A percentile compares a stretch with the other conserved stretches of the same genome.
phyloP scores from a whole-genome alignment of 1,140 invertebrate genomes.

The Tribolium madens region DNA sequence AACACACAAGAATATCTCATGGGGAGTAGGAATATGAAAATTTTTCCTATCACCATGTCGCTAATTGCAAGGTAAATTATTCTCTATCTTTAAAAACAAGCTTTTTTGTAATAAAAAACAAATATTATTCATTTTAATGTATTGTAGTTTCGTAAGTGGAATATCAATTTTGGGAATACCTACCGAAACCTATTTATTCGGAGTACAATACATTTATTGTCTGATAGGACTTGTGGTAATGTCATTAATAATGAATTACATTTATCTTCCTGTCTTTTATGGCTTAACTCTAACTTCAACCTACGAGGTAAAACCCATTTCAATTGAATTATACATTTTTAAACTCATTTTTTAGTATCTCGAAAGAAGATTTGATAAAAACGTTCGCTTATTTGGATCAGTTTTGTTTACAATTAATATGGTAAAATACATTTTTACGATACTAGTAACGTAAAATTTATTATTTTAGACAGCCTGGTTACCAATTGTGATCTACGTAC shows the following conservation, averaged over 20 bases:
- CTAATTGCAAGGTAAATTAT: constrained; percentile 79
- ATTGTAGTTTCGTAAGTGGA: constrained; percentile 73
- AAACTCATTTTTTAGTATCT: constrained; percentile 76
- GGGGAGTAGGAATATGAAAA: constrained; percentile 84
- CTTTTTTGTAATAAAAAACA: background rate
- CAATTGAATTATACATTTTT: constrained; percentile 16
- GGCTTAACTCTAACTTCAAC: constrained; percentile 84
- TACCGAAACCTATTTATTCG: constrained; percentile 87
- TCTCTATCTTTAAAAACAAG: constrained; percentile 1
- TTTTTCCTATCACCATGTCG: constrained; percentile 84
- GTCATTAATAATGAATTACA: constrained; percentile 73
- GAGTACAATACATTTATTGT: constrained; percentile 78
- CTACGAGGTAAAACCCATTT: constrained; percentile 75
- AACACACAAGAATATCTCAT: constrained; percentile 84
- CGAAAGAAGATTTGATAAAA: constrained; percentile 80
- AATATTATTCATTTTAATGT: constrained; percentile 29
- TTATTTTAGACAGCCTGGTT: constrained; percentile 75
- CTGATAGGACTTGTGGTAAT: constrained; percentile 73
- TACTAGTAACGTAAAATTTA: constrained; percentile 37
- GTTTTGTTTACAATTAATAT: constrained; percentile 77
- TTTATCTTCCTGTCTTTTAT: constrained; percentile 86
- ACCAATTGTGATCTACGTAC: constrained; percentile 80
- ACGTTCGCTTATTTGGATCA: constrained; percentile 79
- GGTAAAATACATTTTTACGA: constrained; percentile 66
- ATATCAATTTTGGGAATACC: constrained; percentile 79